Percentiles rank a stretch among this genome's conserved stretches.
Evolutionary conservation across 2,797 vertebrate species (phyloP).

Genomic region (Centropyge bicolor): DNA sequence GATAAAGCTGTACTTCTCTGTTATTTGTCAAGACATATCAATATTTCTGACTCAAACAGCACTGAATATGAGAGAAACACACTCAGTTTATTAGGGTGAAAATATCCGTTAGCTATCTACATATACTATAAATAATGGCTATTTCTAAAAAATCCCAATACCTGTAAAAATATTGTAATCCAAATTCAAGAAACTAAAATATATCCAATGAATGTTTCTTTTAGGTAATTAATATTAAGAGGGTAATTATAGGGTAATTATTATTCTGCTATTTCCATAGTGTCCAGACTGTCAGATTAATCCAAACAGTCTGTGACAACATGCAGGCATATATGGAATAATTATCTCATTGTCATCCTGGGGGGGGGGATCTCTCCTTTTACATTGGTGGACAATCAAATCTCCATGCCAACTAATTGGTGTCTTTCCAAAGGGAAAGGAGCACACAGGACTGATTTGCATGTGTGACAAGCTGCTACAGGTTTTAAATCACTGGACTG

Average conservation of each 20-base stretch:
- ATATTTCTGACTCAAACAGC: constrained; percentile 42
- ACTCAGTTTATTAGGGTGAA: neutral
- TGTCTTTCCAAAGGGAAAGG: constrained; percentile 47
- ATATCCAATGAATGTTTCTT: neutral
- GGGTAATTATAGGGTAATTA: neutral
- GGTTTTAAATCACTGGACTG: constrained; percentile 25
- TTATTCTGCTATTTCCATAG: neutral
- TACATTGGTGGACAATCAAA: constrained; percentile 53
- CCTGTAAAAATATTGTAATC: neutral
- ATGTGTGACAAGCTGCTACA: constrained; percentile 31
- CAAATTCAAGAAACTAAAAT: neutral
- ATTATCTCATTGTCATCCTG: constrained; percentile 42
- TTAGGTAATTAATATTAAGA: neutral
- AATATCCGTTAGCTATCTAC: neutral
- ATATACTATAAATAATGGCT: neutral
- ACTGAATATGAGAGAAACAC: constrained; percentile 10
- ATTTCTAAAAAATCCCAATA: neutral
- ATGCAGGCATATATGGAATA: constrained; percentile 36
- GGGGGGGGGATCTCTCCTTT: constrained; percentile 14
- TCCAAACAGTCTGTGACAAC: neutral
- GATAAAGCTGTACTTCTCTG: constrained; percentile 45
- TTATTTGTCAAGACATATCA: constrained; percentile 62
- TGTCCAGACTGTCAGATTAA: neutral
- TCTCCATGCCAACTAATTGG: constrained; percentile 64
- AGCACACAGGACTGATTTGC: constrained; percentile 43